Percentiles rank a stretch among this genome's conserved stretches.
Evolutionary conservation across 1,140 invertebrate species (phyloP).

Genomic region (Pseudomyrmex dendroicus): DNA sequence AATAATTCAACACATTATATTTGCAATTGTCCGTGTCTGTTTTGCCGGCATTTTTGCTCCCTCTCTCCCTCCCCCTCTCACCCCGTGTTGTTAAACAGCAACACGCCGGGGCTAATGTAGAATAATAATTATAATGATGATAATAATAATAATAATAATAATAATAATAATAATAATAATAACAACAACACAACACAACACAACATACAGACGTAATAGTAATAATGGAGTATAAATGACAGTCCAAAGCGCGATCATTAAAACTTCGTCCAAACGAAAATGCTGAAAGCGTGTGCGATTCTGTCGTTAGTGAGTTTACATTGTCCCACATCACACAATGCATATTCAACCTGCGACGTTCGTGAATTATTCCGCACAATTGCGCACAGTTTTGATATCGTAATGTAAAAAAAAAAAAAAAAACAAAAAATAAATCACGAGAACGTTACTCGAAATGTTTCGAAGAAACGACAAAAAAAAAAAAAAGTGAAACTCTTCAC

Average conservation of each 20-base stretch:
- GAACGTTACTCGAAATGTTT: background rate
- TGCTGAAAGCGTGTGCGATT: slow-evolving; percentile 16
- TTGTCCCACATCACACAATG: slow-evolving; percentile 36
- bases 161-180: slow-evolving; percentile 11
- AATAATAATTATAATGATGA: slow-evolving; percentile 50
- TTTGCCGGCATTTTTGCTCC: slow-evolving; percentile 43
- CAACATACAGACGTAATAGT: slow-evolving; percentile 10
- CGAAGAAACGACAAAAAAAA: background rate
- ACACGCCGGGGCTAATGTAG: slow-evolving; percentile 39
- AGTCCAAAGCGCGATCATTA: slow-evolving; percentile 8
- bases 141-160: background rate
- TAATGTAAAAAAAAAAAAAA: too few relatives aligned
- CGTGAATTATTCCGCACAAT: slow-evolving; percentile 48
- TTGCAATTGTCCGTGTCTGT: slow-evolving; percentile 49
- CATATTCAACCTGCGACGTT: slow-evolving; percentile 32
- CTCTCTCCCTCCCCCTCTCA: too few relatives aligned
- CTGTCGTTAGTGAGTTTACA: slow-evolving; percentile 34
- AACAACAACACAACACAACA: background rate
- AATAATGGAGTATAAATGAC: slow-evolving; percentile 31
- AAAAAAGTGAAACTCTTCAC: too few relatives aligned
- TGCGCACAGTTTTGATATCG: slow-evolving; percentile 6
- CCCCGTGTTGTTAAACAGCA: slow-evolving; percentile 25
- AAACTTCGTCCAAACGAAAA: slow-evolving; percentile 34
- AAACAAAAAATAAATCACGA: too few relatives aligned
- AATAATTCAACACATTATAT: slow-evolving; percentile 54